Evolutionary conservation across 1,140 invertebrate genomes (phyloP).

Genomic region (Drosophila parabipectinata): DNA sequence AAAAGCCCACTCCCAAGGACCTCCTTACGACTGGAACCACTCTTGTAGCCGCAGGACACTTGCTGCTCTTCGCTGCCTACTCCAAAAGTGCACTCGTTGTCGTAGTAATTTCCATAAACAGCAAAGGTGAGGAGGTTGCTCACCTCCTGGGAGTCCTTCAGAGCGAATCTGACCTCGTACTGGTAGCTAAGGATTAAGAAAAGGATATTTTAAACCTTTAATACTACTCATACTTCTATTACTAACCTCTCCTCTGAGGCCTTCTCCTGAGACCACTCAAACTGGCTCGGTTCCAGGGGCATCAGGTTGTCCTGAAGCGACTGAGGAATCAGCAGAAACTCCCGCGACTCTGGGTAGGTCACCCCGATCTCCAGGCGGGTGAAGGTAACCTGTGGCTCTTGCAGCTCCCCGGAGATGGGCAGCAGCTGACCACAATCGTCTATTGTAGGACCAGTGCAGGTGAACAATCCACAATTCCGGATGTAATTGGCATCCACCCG

Average conservation of each 20-base stretch:
- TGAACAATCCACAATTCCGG: slow-evolving; percentile 64
- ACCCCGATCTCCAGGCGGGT: slow-evolving; percentile 41
- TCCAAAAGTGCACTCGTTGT: slow-evolving; percentile 52
- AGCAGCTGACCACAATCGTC: slow-evolving; percentile 56
- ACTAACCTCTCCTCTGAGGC: slow-evolving; percentile 21
- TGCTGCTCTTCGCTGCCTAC: slow-evolving; percentile 26
- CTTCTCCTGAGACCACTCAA: slow-evolving; percentile 45
- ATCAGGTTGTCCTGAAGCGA: slow-evolving; percentile 52
- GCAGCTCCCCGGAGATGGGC: background rate
- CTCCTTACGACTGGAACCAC: background rate
- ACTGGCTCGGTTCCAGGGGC: slow-evolving; percentile 59
- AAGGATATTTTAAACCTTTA: background rate
- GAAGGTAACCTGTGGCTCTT: slow-evolving; percentile 37
- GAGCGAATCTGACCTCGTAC: slow-evolving; percentile 26
- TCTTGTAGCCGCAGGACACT: slow-evolving; percentile 36
- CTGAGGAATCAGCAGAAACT: slow-evolving; percentile 57
- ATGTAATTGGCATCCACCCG: slow-evolving; percentile 52
- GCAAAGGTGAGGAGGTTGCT: slow-evolving; percentile 65
- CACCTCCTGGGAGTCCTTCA: slow-evolving; percentile 21
- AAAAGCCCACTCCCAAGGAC: background rate
- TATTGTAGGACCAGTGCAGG: slow-evolving; percentile 55
- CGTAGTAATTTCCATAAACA: slow-evolving; percentile 76
- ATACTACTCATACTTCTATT: background rate
- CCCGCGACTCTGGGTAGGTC: slow-evolving; percentile 38
- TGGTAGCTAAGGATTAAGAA: slow-evolving; percentile 36